Conservation (phyloP, 2,888 invertebrate species). For the Tenodera sinensis region DNA sequence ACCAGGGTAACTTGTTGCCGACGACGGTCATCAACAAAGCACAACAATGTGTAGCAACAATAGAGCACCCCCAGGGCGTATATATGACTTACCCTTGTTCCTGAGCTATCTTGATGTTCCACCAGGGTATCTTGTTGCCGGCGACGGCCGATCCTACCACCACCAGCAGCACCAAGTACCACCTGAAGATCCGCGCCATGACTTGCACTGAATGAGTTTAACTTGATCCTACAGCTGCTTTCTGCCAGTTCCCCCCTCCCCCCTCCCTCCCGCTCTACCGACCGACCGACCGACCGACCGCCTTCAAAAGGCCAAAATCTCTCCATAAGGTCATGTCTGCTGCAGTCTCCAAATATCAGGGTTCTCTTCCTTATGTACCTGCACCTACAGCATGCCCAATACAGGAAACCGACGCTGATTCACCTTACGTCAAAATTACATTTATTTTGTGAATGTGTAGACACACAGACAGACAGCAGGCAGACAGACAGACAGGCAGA, state of each 20-base stretch:
- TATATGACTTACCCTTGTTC: constrained; percentile 42
- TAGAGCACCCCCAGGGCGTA: neutral
- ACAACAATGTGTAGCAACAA: too few relatives aligned
- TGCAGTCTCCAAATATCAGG: neutral
- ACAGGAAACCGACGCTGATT: too few relatives aligned
- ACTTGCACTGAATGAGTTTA: constrained; percentile 35
- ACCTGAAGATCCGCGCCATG: neutral
- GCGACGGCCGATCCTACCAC: neutral
- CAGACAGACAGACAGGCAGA: too few relatives aligned
- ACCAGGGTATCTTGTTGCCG: constrained; percentile 40
- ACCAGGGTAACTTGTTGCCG: constrained; percentile 40
- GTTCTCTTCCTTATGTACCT: too few relatives aligned
- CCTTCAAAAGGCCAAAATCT: neutral
- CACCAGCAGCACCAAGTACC: neutral
- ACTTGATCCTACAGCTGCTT: constrained; percentile 68
- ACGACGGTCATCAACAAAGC: neutral
- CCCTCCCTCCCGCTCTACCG: too few relatives aligned
- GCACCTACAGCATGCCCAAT: too few relatives aligned
- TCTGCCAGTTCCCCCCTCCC: constrained; percentile 42
- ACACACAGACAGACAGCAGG: too few relatives aligned
- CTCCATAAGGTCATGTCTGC: neutral
- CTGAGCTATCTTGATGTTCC: constrained; percentile 44
- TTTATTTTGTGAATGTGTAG: too few relatives aligned
- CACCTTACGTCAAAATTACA: too few relatives aligned
- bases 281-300: too few relatives aligned